Base-by-base conservation (phyloP, 2,113 vertebrate species). In the Sander vitreus region DNA sequence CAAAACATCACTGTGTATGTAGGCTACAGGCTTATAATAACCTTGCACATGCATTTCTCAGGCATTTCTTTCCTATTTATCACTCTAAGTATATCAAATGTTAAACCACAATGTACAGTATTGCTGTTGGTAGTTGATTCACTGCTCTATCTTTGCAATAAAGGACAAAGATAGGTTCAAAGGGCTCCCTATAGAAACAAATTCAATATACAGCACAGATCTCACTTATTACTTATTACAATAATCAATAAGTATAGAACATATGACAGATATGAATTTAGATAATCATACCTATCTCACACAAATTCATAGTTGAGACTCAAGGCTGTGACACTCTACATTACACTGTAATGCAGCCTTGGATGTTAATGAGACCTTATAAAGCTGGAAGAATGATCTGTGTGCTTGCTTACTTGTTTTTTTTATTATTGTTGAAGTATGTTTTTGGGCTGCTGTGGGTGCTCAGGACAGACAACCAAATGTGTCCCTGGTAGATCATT, bases 301-400 rank as follows among this genome's bases (percentile, higher is more conserved):
- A 30, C 36, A 47, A 64, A 67, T 43, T 59, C 59, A 63, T 63
- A 51, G 47, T 25, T 50, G 70, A 23, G 30, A 62, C 36, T 73
- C 55, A 53, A 66, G 74, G 57, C 13, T 66, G 47, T 33, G 43
- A 60, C 58, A 43, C 57, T 54, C 53, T 2, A n/a, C n/a, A n/a
- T n/a, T n/a, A 54, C 64, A 50, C 57, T 60, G 16, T 45, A 27
- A 63, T 39, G 58, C 43, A 78, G 51, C 68, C 57, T 78, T 81
- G 50, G 43, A 18, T 59, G 48, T 53, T 60, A 58, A 80, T 76
- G 76, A 30, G n/a, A 60, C 30, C 73, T 64, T 36, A 50, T 83
- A 60, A 30, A 47, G 51, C 59, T 10, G 33, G 25, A 43, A 36
- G 23, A 71, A 68, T 36, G 9, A 50, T 83, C 14, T 64, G 43